These are phyloP conservation scores for Polydrusus tereticollis DNA, from an alignment of 2,888 invertebrate species.

Conservation along the genomic window DNA sequence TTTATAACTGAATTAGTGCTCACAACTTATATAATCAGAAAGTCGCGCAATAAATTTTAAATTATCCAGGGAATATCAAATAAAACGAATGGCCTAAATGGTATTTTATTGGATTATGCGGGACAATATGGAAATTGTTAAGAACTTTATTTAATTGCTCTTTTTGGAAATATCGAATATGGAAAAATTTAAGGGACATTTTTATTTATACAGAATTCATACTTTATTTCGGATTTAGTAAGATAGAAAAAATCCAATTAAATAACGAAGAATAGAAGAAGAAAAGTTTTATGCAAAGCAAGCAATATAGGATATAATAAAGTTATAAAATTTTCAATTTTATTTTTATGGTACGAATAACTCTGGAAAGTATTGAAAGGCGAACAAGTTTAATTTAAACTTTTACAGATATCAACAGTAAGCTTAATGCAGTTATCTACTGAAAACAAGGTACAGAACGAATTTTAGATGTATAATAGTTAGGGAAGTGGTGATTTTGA, in stretches of 20 bases:
- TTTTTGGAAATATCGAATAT: not conserved
- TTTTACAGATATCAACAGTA: too few species aligned
- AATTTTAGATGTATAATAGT: too few species aligned
- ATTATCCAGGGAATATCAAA: not conserved
- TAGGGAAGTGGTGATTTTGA: too few species aligned
- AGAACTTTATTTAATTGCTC: not conserved
- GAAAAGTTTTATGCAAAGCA: too few species aligned
- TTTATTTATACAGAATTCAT: not conserved
- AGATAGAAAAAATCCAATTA: not conserved
- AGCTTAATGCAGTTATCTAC: too few species aligned
- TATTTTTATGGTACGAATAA: too few species aligned
- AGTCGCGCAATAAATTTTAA: not conserved
- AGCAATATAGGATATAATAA: too few species aligned
- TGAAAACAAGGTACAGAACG: too few species aligned
- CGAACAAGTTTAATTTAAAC: too few species aligned
- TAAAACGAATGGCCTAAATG: not conserved
- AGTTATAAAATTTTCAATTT: too few species aligned
- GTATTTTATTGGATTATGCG: not conserved
- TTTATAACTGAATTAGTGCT: not conserved
- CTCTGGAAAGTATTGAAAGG: too few species aligned
- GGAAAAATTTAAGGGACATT: not conserved
- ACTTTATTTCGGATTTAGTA: not conserved
- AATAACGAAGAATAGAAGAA: too few species aligned
- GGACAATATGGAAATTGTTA: not conserved
- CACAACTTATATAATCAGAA: not conserved